Evolutionary conservation across 1,140 invertebrate species (phyloP), one percentile per base, ranked within the genome.

Genomic region (Linepithema humile): DNA sequence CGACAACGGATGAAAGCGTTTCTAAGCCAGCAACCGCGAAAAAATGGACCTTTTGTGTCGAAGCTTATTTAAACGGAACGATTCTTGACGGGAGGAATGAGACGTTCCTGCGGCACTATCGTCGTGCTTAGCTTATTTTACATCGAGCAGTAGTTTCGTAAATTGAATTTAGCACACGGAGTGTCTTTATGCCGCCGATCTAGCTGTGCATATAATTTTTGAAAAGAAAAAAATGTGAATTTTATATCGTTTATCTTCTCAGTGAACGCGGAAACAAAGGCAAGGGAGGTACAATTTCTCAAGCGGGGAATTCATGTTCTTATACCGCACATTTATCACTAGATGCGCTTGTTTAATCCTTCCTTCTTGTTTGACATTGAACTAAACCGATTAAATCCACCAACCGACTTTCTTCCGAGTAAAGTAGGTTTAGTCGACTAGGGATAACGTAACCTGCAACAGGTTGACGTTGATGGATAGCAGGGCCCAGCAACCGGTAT

Each of bases 381-480:
- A 77, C 45, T 53, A 65, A 77, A 77, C 29, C 73, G 73, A 77
- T 75, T 75, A 75, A 77, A 77, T 38, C 45, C 32, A 17, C 59
- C 74, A 26, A 77, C 15, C 32, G 60, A 65, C 59, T 77, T 77
- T 75, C 26, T n/a, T 65, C 20, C 20, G 60, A 65, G 32, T 38
- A 53, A 77, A 77, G 32, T 65, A 65, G 73, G 60, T 38, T 65
- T 77, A 65, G 40, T 45, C 38, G 26, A 43, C 15, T 82, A 82
- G 35, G 40, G 65, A 70, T 57, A 69, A 62, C 26, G 32, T 73
- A 73, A 82, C 43, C 50, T 82, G 85, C 85, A 87, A 87, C 85
- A 87, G 83, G 85, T 87, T 87, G 83, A 82, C 85, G 29, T 73
- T 87, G 83, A 87, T 85, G 69, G 55, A 87, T 87, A 57, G 40